Base-by-base conservation (phyloP, 2,888 invertebrate genomes). In the Melinaea marsaeus region DNA sequence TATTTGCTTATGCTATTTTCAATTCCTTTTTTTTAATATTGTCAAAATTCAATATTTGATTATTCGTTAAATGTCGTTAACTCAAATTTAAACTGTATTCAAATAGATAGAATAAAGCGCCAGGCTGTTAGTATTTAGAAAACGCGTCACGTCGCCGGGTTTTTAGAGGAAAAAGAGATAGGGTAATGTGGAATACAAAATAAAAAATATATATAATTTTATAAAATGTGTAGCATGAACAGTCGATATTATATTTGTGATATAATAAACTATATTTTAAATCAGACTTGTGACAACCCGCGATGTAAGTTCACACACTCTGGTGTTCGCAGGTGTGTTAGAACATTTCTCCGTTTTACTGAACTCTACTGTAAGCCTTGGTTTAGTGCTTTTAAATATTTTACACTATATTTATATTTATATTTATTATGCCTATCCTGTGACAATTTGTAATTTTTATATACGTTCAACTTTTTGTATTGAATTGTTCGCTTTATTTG, bases 311-410 rank as follows among this genome's bases (percentile, higher is more conserved):
- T 58, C 57, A 13, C 46, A 57, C 55, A 64, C 13, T 55, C 60
- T 54, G 61, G 61, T 60, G 60, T 55, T 62, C 65, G 54, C 67
- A 65, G 65, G 62, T 67, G 67, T 69, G 71, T 74, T 71, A 71
- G 72, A 73, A 73, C 72, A 73, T 71, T 75, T 75, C 72, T 73
- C 71, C 70, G 72, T 69, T 71, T 72, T 71, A 60, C 69, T 70
- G 67, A 69, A 71, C 64, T 64, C 58, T 56, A 42, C 48, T 61
- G 64, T 65, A 65, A 65, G 66, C 57, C 64, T 66, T 69, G 55
- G 64, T 69, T 64, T 61, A 58, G 54, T 61, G 37, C 57, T 55
- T 60, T 46, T 51, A 33, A 37, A 47, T 5, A 32, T 51, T 32
- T 51, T 9, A 9, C 22, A 32, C 51, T 9, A 51, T 9, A 9